Base-by-base conservation (phyloP, 2,113 vertebrate species). In the Cairina moschata region DNA sequence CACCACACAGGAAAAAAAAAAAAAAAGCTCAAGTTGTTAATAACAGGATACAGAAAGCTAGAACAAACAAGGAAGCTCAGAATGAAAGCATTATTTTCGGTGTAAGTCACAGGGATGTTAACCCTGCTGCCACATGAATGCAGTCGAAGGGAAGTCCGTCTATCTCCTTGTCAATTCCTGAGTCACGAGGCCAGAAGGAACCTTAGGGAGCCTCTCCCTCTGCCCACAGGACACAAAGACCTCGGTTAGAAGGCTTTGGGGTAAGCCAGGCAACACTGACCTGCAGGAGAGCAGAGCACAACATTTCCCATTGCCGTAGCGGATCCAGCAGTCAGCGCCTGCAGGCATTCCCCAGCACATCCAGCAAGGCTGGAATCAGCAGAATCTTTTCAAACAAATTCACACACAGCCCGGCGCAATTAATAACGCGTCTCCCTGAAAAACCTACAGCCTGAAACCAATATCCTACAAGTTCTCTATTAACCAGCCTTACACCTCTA, bases 131-230 rank as follows among this genome's bases (percentile, higher is more conserved):
- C 83, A 58, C 31, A 29, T 2, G 12, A 90, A 32, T 0, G 0
- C 52, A 17, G n/a, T 22, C 62, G 28, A 48, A 40, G 2, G 14
- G 14, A 14, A 73, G n/a, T 28, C 46, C 5, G 2, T 65, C 74
- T 23, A 79, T 28, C 46, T 55, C 55, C n/a, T 8, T 55, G 42
- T 32, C 22, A 62, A 1, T 17, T 73, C 55, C 67, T 36, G 34
- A 88, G 63, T 22, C 72, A 21, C 7, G 60, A 66, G 48, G 17
- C 40, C n/a, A 18, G 1, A 58, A 80, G 6, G 15, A 85, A 83
- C 58, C 8, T 6, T n/a, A 29, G 2, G 17, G 34, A 63, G 34
- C 2, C 1, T 8, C 20, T 18, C 9, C 18, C 29, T 34, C 2
- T 26, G 26, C 44, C 22, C 26, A 28, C 0, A 63, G 13, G 56